These are phyloP conservation scores for Scrobipalpa atriplicella DNA, from an alignment of 2,888 invertebrate genomes.

Conservation along the genomic window DNA sequence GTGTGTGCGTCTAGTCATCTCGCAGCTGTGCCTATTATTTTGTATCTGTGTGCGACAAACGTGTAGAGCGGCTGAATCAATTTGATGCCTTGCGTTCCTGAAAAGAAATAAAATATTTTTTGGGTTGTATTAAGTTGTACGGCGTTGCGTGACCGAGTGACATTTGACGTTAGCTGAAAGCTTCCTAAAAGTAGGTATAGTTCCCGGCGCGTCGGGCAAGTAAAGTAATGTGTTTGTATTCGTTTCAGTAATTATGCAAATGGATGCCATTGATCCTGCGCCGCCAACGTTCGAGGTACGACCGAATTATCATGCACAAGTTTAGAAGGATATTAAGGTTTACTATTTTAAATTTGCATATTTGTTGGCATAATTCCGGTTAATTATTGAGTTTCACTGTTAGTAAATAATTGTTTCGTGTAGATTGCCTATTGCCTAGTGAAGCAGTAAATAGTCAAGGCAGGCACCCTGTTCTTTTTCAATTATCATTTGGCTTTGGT, in stretches of 20 bases:
- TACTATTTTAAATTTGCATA: neutral
- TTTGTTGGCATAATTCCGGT: too few relatives aligned
- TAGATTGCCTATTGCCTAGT: too few relatives aligned
- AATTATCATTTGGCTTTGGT: too few relatives aligned
- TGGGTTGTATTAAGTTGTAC: conserved; percentile 55
- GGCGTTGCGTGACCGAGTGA: conserved; percentile 66
- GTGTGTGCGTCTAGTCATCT: conserved; percentile 65
- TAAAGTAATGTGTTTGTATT: conserved; percentile 60
- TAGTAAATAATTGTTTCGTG: neutral
- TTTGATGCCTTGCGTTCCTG: conserved; percentile 51
- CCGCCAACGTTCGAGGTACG: conserved; percentile 51
- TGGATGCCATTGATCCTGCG: conserved; percentile 56
- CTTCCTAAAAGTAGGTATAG: conserved; percentile 54
- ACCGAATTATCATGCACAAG: conserved; percentile 49
- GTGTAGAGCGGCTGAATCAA: conserved; percentile 46
- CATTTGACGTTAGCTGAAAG: conserved; percentile 52
- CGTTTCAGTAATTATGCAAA: conserved; percentile 62
- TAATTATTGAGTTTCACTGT: neutral
- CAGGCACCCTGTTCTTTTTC: too few relatives aligned
- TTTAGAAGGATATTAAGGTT: neutral
- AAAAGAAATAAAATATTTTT: conserved; percentile 45
- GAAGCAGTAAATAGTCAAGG: too few relatives aligned
- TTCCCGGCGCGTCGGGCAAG: conserved; percentile 50
- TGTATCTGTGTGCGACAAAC: conserved; percentile 65
- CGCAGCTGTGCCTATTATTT: conserved; percentile 81